phyloP scores from a whole-genome alignment of 2,113 vertebrate species.

The Cathartes aura region DNA sequence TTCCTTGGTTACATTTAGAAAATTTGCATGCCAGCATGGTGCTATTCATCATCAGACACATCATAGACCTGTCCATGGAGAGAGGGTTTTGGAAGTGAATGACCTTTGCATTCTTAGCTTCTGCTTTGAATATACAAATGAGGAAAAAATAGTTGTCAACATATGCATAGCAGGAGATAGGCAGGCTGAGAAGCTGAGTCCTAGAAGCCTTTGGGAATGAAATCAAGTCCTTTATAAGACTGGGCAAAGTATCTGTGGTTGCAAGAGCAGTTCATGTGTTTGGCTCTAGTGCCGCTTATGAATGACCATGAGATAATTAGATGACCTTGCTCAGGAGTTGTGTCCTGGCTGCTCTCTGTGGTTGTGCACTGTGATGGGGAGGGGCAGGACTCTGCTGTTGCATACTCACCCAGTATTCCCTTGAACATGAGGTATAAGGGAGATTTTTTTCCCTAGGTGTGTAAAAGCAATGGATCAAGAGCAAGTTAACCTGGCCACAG shows the following conservation, averaged over 20 bases:
- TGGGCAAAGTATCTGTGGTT: not conserved
- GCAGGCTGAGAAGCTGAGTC: not conserved
- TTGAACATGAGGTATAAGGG: not conserved
- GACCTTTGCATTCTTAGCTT: conserved; percentile 22
- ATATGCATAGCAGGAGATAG: not conserved
- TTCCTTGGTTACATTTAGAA: conserved; percentile 62
- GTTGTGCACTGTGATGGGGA: not conserved
- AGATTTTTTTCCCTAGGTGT: not conserved
- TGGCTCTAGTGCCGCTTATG: not conserved
- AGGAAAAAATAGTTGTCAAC: not conserved
- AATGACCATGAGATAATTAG: not conserved
- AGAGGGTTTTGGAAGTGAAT: conserved; percentile 13
- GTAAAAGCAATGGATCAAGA: not conserved
- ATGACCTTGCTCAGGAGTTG: not conserved
- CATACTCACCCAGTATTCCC: not conserved
- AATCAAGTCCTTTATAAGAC: not conserved
- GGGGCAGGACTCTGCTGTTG: not conserved
- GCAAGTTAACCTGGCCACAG: not conserved
- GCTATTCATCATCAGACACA: conserved; percentile 29
- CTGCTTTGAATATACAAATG: not conserved
- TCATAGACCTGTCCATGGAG: not conserved
- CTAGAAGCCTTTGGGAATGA: not conserved
- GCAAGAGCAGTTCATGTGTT: not conserved
- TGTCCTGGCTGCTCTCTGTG: not conserved
- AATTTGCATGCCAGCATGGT: conserved; percentile 45